Conservation (phyloP, 2,797 vertebrate species). For the Coregonus ussuriensis region DNA sequence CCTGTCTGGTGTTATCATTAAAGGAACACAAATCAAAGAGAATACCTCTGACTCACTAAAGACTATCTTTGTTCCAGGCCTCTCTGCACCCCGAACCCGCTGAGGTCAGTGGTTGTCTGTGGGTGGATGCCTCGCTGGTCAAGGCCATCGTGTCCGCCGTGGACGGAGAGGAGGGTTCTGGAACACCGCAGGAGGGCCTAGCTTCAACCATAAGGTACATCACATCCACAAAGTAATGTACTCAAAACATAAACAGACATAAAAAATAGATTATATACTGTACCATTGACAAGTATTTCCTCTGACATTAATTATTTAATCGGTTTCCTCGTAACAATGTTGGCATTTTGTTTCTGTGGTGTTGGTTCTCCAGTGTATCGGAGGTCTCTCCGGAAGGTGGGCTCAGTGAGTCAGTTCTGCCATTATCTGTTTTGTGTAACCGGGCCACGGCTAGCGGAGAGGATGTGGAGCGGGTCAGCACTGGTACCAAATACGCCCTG, state of each 20-base stretch:
- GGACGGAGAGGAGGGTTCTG: conserved; percentile 54
- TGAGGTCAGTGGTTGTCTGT: conserved; percentile 82
- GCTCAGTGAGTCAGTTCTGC: conserved; percentile 44
- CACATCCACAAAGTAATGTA: not conserved
- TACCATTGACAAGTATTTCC: not conserved
- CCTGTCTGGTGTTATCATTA: not conserved
- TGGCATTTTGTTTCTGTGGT: not conserved
- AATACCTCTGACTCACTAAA: not conserved
- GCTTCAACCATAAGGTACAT: conserved; percentile 67
- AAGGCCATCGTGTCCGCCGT: conserved; percentile 64
- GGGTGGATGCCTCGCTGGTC: conserved; percentile 72
- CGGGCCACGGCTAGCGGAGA: conserved; percentile 56
- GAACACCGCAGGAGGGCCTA: conserved; percentile 15
- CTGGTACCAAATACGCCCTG: conserved; percentile 84
- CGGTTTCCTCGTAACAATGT: not conserved
- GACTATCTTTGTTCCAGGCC: conserved; percentile 54
- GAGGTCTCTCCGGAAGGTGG: conserved; percentile 60
- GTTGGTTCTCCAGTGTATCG: conserved; percentile 44
- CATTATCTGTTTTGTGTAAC: conserved; percentile 56
- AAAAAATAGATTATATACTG: not conserved
- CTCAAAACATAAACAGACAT: not conserved
- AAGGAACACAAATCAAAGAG: not conserved
- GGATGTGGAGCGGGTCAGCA: conserved; percentile 79
- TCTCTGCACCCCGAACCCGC: conserved; percentile 68
- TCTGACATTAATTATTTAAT: not conserved